Conservation (phyloP, 1,140 invertebrate genomes). For the Drosophila rhopaloa region DNA sequence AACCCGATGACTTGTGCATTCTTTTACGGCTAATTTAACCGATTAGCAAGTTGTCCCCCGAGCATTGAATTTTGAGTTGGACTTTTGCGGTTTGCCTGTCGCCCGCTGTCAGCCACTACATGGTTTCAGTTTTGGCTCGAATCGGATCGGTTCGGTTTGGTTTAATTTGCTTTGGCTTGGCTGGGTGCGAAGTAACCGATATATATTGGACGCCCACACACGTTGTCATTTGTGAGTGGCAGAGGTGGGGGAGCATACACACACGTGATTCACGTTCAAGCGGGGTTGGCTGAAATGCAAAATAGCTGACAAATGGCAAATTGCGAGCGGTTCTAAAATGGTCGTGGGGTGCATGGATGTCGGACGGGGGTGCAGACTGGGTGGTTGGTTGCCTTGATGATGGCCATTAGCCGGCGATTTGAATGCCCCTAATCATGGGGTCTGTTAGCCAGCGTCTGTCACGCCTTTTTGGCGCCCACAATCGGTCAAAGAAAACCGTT, state of each 20-base stretch:
- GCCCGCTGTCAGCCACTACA: conserved; percentile 45
- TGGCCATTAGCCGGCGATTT: conserved; percentile 48
- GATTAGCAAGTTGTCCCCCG: conserved; percentile 70
- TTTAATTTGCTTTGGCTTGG: conserved; percentile 7
- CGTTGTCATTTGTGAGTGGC: conserved; percentile 40
- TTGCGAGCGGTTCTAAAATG: conserved; percentile 36
- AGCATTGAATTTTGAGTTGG: conserved; percentile 55
- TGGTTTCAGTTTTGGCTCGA: conserved; percentile 57
- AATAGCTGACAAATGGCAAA: conserved; percentile 62
- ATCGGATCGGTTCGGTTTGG: neutral
- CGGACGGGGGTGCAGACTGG: neutral
- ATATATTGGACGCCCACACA: conserved; percentile 75
- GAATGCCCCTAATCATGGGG: conserved; percentile 52
- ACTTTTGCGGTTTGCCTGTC: conserved; percentile 38
- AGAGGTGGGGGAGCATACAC: neutral
- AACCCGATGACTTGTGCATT: conserved; percentile 76
- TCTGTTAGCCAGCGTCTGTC: conserved; percentile 24
- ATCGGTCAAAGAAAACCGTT: conserved; percentile 33
- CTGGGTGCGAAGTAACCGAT: conserved; percentile 59
- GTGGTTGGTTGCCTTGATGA: conserved; percentile 24
- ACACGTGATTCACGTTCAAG: conserved; percentile 1
- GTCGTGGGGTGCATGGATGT: conserved; percentile 5
- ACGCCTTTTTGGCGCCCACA: conserved; percentile 66
- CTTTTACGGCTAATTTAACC: conserved; percentile 81
- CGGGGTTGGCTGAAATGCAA: conserved; percentile 47